These are phyloP conservation scores for Volucella zonaria DNA, from an alignment of 2,888 invertebrate genomes.

Conservation along the genomic window DNA sequence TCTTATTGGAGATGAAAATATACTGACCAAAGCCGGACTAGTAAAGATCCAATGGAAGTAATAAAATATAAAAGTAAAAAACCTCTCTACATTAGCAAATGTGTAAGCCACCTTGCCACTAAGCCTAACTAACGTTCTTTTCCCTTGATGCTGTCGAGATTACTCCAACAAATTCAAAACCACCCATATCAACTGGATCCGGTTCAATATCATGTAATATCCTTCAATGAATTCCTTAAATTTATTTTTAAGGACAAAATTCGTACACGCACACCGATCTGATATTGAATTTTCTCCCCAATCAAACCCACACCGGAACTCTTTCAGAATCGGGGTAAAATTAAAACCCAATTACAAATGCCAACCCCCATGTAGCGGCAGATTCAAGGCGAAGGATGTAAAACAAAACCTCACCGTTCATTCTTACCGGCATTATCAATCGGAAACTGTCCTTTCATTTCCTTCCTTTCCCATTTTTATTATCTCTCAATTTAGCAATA, in stretches of 20 bases:
- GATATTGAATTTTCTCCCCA: not conserved
- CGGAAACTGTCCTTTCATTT: constrained; percentile 66
- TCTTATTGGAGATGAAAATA: too few species aligned
- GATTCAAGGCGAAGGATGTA: constrained; percentile 46
- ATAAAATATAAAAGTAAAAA: too few species aligned
- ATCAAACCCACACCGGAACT: constrained; percentile 2
- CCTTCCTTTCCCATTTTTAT: constrained; percentile 56
- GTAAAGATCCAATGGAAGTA: too few species aligned
- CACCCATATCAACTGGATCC: too few species aligned
- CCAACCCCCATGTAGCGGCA: constrained; percentile 3
- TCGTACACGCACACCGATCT: not conserved
- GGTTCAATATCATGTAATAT: too few species aligned
- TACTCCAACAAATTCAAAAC: too few species aligned
- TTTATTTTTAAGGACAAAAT: not conserved
- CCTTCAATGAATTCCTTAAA: not conserved
- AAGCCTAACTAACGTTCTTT: too few species aligned
- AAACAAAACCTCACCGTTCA: constrained; percentile 53
- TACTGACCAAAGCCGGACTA: too few species aligned
- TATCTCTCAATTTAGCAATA: constrained; percentile 62
- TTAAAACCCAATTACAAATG: constrained; percentile 66
- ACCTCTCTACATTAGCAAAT: too few species aligned
- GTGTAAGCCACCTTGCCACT: too few species aligned
- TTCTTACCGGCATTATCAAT: constrained; percentile 54
- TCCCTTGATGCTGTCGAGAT: too few species aligned
- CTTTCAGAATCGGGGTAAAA: constrained; percentile 29